Conservation (phyloP, 1,140 invertebrate genomes). For the Tyrophagus putrescentiae region DNA sequence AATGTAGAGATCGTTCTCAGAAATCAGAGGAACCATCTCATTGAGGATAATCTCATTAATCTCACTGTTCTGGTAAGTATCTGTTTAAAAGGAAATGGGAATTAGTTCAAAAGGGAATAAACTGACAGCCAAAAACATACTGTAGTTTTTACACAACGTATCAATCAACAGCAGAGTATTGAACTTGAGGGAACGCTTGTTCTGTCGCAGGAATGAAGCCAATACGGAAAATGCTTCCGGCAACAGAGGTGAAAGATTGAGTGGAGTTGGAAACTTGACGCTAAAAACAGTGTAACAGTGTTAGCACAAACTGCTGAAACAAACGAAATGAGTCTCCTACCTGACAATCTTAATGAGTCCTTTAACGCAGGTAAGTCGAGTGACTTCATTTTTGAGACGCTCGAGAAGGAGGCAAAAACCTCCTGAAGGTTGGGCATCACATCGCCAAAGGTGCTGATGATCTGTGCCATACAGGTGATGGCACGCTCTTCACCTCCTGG, state of each 20-base stretch:
- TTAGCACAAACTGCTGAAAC: not conserved
- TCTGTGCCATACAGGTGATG: constrained; percentile 91
- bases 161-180: constrained; percentile 77
- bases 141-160: constrained; percentile 72
- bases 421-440: constrained; percentile 55
- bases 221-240: constrained; percentile 76
- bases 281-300: not conserved
- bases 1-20: constrained; percentile 86
- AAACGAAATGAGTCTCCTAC: constrained; percentile 30
- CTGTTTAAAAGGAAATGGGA: constrained; percentile 27
- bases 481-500: constrained; percentile 93
- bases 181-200: constrained; percentile 84
- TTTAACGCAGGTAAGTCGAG: constrained; percentile 84
- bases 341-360: constrained; percentile 81
- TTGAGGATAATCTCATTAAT: constrained; percentile 59
- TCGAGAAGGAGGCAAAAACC: constrained; percentile 86
- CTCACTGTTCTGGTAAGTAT: constrained; percentile 45
- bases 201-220: constrained; percentile 86
- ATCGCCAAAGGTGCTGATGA: constrained; percentile 80
- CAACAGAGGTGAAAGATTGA: constrained; percentile 70
- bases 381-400: constrained; percentile 87
- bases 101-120: constrained; percentile 1
- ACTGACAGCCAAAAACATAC: constrained; percentile 31
- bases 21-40: constrained; percentile 74
- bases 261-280: constrained; percentile 57